phyloP scores from a whole-genome alignment of 2,113 vertebrate genomes.

The Malurus melanocephalus region DNA sequence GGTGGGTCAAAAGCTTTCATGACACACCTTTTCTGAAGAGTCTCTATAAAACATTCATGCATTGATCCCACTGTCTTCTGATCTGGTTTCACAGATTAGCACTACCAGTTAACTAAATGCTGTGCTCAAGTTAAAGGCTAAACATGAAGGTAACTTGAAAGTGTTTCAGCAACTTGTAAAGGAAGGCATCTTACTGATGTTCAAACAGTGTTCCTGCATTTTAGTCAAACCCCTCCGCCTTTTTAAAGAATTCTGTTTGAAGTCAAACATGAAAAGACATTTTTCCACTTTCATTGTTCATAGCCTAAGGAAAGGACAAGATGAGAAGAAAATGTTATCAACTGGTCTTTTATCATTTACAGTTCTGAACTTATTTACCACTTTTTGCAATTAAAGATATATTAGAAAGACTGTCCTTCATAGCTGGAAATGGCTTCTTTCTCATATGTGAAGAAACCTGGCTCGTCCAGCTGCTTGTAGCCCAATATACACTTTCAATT shows the following conservation, averaged over 20 bases:
- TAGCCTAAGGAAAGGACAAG: neutral
- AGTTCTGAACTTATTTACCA: neutral
- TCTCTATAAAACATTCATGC: neutral
- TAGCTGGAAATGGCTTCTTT: neutral
- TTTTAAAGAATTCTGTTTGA: slow-evolving; percentile 12
- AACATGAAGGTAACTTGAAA: slow-evolving; percentile 5
- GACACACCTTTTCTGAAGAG: neutral
- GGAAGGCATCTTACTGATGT: neutral
- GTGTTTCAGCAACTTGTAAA: neutral
- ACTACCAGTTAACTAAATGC: neutral
- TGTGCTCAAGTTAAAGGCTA: neutral
- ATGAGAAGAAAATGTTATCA: slow-evolving; percentile 16
- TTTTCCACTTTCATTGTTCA: slow-evolving; percentile 9
- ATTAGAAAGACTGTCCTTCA: neutral
- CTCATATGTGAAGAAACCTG: neutral
- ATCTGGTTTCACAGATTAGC: neutral
- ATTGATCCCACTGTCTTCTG: neutral
- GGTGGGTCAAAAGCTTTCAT: neutral
- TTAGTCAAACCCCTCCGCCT: neutral
- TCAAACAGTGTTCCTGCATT: neutral
- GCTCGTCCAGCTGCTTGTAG: neutral
- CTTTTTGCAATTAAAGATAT: neutral
- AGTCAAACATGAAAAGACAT: slow-evolving; percentile 7
- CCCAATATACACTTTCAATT: neutral
- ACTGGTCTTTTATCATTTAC: neutral